phyloP scores from a whole-genome alignment of 2,113 vertebrate genomes.

The Hemiscyllium ocellatum region DNA sequence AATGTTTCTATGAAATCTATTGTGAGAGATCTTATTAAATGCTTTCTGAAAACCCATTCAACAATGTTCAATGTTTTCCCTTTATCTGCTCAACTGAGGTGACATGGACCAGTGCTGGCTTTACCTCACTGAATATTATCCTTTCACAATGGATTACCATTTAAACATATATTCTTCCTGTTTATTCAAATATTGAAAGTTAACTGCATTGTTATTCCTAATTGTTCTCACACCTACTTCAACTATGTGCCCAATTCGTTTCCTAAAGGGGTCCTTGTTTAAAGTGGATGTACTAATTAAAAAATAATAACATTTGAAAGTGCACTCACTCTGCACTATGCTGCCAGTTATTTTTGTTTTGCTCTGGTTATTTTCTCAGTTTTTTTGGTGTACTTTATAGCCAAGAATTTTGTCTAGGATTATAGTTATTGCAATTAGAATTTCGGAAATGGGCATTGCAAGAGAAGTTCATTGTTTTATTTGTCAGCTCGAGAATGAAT shows the following conservation, averaged over 20 bases:
- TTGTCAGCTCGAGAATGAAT: background rate
- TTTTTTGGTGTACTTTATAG: background rate
- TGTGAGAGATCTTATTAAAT: background rate
- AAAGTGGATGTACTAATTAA: background rate
- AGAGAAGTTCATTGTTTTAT: background rate
- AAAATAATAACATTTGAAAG: too few relatives aligned
- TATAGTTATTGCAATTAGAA: background rate
- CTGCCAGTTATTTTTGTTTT: background rate
- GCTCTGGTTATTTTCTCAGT: background rate
- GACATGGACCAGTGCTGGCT: background rate
- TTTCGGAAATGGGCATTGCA: background rate
- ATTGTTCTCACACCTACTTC: background rate
- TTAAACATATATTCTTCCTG: background rate
- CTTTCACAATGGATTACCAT: background rate
- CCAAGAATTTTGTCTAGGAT: background rate
- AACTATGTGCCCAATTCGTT: background rate
- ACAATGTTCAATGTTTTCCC: background rate
- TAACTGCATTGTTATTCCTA: background rate
- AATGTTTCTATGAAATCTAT: background rate
- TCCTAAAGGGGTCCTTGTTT: background rate
- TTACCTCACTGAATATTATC: background rate
- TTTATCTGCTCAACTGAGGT: background rate
- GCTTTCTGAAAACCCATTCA: background rate
- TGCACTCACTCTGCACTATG: too few relatives aligned
- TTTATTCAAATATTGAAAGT: background rate